These are phyloP conservation scores for Calliphora vicina DNA, from an alignment of 1,140 invertebrate species.

Conservation along the genomic window DNA sequence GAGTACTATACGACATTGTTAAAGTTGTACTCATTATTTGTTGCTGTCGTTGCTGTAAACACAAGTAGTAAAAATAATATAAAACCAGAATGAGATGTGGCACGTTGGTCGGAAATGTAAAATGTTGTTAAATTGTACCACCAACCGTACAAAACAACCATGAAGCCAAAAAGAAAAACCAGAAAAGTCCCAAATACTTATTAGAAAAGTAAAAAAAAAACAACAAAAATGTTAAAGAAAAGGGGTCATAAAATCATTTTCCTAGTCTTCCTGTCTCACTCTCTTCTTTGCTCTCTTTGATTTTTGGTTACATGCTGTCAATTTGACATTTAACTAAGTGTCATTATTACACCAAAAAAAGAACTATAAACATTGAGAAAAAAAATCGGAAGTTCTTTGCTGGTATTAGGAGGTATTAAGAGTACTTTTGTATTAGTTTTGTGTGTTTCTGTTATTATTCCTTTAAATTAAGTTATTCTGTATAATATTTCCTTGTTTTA, in stretches of 20 bases:
- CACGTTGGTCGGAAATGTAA: neutral
- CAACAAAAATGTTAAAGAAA: neutral
- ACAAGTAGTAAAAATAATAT: neutral
- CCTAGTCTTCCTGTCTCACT: neutral
- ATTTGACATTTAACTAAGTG: conserved; percentile 34
- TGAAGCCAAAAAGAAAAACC: neutral
- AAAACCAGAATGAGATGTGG: neutral
- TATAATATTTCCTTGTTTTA: neutral
- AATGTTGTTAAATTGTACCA: neutral
- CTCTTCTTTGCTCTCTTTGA: neutral
- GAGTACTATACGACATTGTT: neutral
- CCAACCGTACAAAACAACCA: conserved; percentile 1
- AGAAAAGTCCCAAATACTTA: neutral
- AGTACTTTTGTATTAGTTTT: neutral
- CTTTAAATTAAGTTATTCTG: conserved; percentile 17
- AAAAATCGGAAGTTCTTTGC: neutral
- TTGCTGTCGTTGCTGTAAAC: neutral
- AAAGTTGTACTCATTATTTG: neutral
- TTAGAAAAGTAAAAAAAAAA: neutral
- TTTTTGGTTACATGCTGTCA: conserved; percentile 23
- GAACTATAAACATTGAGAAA: neutral
- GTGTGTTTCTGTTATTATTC: neutral
- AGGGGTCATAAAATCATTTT: conserved; percentile 22
- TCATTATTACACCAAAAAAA: conserved; percentile 27
- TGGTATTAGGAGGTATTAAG: neutral